Conservation (phyloP, 1,140 invertebrate genomes). For the Olivierus martensii region DNA sequence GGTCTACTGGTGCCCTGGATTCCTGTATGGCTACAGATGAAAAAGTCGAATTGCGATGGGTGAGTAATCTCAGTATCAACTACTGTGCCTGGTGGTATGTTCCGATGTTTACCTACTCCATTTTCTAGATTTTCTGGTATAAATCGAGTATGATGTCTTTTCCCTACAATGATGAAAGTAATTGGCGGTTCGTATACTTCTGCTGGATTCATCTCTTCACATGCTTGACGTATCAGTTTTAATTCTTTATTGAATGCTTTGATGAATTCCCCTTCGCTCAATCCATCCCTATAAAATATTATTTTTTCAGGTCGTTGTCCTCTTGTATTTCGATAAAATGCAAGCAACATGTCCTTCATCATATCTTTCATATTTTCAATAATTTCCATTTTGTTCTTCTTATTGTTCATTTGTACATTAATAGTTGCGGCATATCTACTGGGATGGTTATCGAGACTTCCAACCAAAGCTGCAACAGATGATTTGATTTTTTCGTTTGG, state of each 20-base stretch:
- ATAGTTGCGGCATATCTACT: slow-evolving; percentile 12
- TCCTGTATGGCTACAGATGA: slow-evolving; percentile 50
- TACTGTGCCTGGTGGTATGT: slow-evolving; percentile 69
- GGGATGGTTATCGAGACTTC: slow-evolving; percentile 10
- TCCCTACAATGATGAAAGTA: slow-evolving; percentile 22
- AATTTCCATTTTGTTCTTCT: slow-evolving; percentile 6
- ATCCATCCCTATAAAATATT: slow-evolving; percentile 34
- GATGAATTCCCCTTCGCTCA: slow-evolving; percentile 35
- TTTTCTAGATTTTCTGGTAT: slow-evolving; percentile 18
- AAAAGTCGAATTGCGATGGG: slow-evolving; percentile 69
- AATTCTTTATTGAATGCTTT: slow-evolving; percentile 22
- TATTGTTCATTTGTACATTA: slow-evolving; percentile 11
- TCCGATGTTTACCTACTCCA: slow-evolving; percentile 30
- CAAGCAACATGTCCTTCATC: slow-evolving; percentile 39
- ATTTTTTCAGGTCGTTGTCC: slow-evolving; percentile 25
- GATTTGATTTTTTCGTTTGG: slow-evolving; percentile 49
- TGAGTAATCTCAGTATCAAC: slow-evolving; percentile 70
- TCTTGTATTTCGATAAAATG: slow-evolving; percentile 9
- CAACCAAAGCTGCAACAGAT: slow-evolving; percentile 60
- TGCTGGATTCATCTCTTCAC: slow-evolving; percentile 29
- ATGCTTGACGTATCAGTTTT: slow-evolving; percentile 13
- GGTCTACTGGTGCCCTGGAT: slow-evolving; percentile 30
- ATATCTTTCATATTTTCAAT: slow-evolving; percentile 49
- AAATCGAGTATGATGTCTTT: slow-evolving; percentile 18
- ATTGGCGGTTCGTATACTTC: slow-evolving; percentile 13